Evolutionary conservation across 1,140 invertebrate genomes (phyloP).

Genomic region (Helicoverpa armigera): DNA sequence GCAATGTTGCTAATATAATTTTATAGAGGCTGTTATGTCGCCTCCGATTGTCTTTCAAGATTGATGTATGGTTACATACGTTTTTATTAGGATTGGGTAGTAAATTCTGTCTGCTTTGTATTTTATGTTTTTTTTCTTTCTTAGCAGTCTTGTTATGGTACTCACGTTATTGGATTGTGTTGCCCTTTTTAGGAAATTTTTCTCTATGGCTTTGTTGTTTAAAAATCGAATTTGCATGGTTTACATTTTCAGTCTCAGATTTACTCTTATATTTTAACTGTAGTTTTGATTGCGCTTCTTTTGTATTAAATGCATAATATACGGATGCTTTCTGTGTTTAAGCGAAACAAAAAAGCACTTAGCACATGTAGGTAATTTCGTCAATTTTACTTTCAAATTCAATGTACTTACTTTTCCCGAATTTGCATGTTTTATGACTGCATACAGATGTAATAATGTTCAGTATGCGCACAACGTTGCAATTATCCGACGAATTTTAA

Average conservation of each 20-base stretch:
- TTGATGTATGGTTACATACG: slow-evolving; percentile 35
- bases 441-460: slow-evolving; percentile 1
- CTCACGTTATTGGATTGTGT: not conserved
- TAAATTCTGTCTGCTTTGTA: slow-evolving; percentile 22
- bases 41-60: slow-evolving; percentile 42
- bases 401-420: not conserved
- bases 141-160: not conserved
- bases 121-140: slow-evolving; percentile 25
- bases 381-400: slow-evolving; percentile 4
- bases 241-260: too few species aligned
- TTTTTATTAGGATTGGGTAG: slow-evolving; percentile 43
- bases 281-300: too few species aligned
- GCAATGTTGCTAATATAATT: slow-evolving; percentile 46
- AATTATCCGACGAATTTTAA: slow-evolving; percentile 24
- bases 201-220: not conserved
- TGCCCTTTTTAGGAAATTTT: slow-evolving; percentile 5
- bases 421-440: slow-evolving; percentile 26
- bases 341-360: not conserved
- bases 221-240: too few species aligned
- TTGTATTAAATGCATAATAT: too few species aligned
- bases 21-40: slow-evolving; percentile 35
- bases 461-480: slow-evolving; percentile 6
- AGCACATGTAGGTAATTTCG: not conserved
- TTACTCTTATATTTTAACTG: too few species aligned
- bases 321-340: not conserved